Evolutionary conservation across 2,797 vertebrate genomes (phyloP).

Genomic region (Lutjanus campechanus): DNA sequence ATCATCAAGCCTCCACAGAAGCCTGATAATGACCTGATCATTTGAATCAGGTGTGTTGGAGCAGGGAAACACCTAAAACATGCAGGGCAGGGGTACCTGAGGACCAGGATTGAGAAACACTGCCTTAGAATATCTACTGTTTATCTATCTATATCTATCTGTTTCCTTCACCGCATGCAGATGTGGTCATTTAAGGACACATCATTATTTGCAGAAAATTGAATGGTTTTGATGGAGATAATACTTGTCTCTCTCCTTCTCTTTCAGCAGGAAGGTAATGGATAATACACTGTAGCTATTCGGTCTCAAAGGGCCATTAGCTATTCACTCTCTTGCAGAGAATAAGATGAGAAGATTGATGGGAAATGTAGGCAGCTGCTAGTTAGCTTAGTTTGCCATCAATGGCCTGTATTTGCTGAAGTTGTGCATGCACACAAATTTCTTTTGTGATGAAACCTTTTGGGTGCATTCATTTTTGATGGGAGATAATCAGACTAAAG

Average conservation of each 20-base stretch:
- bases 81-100: too few species aligned
- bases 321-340: too few species aligned
- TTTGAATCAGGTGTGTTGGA: too few species aligned
- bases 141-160: too few species aligned
- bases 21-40: too few species aligned
- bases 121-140: too few species aligned
- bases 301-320: background rate
- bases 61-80: too few species aligned
- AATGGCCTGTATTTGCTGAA: background rate
- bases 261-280: background rate
- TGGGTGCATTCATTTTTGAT: background rate
- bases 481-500: background rate
- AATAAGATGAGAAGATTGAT: too few species aligned
- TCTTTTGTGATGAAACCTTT: background rate
- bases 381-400: background rate
- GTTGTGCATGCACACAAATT: background rate
- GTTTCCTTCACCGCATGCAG: background rate
- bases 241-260: background rate
- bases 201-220: background rate
- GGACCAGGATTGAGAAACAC: too few species aligned
- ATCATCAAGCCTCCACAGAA: too few species aligned
- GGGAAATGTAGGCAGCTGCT: too few species aligned
- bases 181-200: slow-evolving; percentile 4
- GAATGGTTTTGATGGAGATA: background rate
- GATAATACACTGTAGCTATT: background rate